Evolutionary conservation across 2,113 vertebrate genomes (phyloP).

Genomic region (Lanius collurio): DNA sequence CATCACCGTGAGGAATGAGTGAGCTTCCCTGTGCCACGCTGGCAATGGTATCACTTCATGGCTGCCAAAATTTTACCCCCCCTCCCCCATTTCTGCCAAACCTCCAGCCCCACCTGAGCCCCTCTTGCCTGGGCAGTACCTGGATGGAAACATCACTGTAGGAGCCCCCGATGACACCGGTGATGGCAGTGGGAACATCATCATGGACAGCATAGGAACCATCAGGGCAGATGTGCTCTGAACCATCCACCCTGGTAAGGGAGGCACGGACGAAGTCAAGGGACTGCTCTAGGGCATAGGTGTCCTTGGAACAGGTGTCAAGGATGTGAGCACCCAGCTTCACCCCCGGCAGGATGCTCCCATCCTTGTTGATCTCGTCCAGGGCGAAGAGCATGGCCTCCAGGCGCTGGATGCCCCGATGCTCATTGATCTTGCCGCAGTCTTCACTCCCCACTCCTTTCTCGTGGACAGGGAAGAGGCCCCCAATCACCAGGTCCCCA

Average conservation of each 20-base stretch:
- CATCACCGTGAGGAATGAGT: rapidly evolving
- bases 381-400: constrained; percentile 97
- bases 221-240: constrained; percentile 93
- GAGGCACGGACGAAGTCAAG: constrained; percentile 95
- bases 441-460: constrained; percentile 89
- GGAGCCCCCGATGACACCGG: constrained; percentile 94
- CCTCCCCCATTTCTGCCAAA: rapidly evolving
- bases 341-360: constrained; percentile 87
- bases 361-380: constrained; percentile 92
- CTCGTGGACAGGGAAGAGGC: constrained; percentile 93
- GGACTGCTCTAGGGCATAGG: constrained; percentile 94
- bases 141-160: constrained; percentile 98
- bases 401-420: constrained; percentile 94
- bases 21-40: neutral
- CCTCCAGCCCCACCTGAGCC: neutral
- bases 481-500: constrained; percentile 94
- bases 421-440: constrained; percentile 93
- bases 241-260: constrained; percentile 90
- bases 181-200: constrained; percentile 90
- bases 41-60: rapidly evolving
- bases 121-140: constrained; percentile 67
- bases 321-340: constrained; percentile 92
- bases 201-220: constrained; percentile 92
- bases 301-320: constrained; percentile 98
- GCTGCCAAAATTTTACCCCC: neutral